Percentiles rank a stretch among this genome's conserved stretches.
Conservation (phyloP, 2,888 invertebrate species). For the Agriotes lineatus region DNA sequence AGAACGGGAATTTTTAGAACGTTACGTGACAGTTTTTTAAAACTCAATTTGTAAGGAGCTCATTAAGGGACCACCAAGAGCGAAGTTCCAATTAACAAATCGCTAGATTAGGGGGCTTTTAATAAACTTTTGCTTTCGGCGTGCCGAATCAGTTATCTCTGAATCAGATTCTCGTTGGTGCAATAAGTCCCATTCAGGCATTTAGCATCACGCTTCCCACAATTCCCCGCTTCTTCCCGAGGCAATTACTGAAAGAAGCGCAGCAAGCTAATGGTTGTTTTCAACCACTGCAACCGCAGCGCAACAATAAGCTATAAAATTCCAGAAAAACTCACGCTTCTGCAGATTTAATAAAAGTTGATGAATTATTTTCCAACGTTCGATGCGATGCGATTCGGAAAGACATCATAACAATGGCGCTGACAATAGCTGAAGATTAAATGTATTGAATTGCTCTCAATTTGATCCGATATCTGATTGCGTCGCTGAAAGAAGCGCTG, state of each 20-base stretch:
- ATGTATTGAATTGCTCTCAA: slow-evolving; percentile 41
- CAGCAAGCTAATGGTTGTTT: neutral
- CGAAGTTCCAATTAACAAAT: neutral
- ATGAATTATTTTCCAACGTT: slow-evolving; percentile 29
- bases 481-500: slow-evolving; percentile 34
- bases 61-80: neutral
- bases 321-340: slow-evolving; percentile 4
- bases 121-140: neutral
- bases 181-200: too few species aligned
- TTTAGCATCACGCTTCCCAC: too few species aligned
- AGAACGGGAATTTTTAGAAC: too few species aligned
- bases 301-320: slow-evolving; percentile 18
- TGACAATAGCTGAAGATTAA: slow-evolving; percentile 37
- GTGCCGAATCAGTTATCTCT: too few species aligned
- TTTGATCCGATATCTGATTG: slow-evolving; percentile 43
- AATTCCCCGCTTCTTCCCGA: too few species aligned
- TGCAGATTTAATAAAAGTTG: slow-evolving; percentile 29
- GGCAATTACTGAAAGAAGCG: neutral
- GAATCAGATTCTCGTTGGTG: too few species aligned
- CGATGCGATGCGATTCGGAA: slow-evolving; percentile 31
- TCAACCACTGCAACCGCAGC: slow-evolving; percentile 5
- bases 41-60: neutral
- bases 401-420: slow-evolving; percentile 36
- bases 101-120: neutral
- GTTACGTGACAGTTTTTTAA: too few species aligned